These are phyloP conservation scores for Penaeus chinensis DNA, from an alignment of 1,140 invertebrate genomes.

Conservation along the genomic window DNA sequence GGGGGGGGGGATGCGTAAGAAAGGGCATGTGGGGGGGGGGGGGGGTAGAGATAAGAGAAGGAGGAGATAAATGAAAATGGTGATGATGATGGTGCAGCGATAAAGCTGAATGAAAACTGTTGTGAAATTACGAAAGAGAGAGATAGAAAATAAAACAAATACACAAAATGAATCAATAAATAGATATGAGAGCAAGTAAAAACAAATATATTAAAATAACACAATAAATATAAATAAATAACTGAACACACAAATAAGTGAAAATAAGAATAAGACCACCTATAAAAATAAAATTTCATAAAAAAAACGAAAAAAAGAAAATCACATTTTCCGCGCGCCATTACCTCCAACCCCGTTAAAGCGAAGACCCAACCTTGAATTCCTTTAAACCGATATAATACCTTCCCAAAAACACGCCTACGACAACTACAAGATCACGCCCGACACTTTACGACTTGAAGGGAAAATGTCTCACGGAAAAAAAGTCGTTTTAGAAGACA, in stretches of 20 bases:
- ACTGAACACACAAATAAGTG: too few relatives aligned
- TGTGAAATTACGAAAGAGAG: background rate
- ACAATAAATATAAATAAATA: too few relatives aligned
- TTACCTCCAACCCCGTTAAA: too few relatives aligned
- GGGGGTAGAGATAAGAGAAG: background rate
- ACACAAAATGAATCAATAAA: background rate
- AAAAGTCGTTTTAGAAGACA: background rate
- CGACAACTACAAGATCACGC: too few relatives aligned
- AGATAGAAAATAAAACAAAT: background rate
- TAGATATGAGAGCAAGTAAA: background rate
- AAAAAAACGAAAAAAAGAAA: too few relatives aligned
- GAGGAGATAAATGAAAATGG: background rate
- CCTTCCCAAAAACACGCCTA: too few relatives aligned
- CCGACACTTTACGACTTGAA: background rate
- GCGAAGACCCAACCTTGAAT: too few relatives aligned
- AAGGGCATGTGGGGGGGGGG: background rate
- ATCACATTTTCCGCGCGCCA: too few relatives aligned
- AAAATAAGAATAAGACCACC: too few relatives aligned
- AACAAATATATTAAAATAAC: too few relatives aligned
- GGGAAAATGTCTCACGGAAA: conserved; percentile 9
- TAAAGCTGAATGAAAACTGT: background rate
- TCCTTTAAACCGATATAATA: too few relatives aligned
- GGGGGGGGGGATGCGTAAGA: background rate
- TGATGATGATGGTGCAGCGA: background rate
- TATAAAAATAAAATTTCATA: too few relatives aligned